These are phyloP conservation scores for Colletes collaris DNA, from an alignment of 2,888 invertebrate species.

Conservation along the genomic window DNA sequence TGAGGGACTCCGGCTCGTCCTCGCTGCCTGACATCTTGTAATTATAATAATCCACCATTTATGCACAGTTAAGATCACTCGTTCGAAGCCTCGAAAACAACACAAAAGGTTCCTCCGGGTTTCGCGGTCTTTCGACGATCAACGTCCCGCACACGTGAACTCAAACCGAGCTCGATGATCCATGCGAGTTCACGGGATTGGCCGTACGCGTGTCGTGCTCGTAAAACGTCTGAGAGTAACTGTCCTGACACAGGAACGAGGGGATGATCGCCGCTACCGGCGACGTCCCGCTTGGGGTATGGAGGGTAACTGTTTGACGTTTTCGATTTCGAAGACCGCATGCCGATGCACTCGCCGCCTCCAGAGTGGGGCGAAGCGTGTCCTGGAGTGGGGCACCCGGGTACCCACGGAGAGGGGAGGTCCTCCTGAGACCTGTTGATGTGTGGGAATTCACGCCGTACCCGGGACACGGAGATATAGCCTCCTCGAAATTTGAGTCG, in stretches of 20 bases:
- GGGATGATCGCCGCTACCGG: constrained; percentile 52
- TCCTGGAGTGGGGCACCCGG: constrained; percentile 70
- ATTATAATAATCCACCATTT: constrained; percentile 81
- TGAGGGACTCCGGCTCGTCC: constrained; percentile 83
- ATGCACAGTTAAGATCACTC: constrained; percentile 45
- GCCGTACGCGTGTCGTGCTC: neutral
- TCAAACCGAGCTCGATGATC: neutral
- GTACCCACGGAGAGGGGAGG: constrained; percentile 71
- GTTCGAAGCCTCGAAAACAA: neutral
- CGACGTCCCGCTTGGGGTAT: constrained; percentile 72
- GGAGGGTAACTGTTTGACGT: constrained; percentile 83
- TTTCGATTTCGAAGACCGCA: constrained; percentile 81
- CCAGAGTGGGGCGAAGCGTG: constrained; percentile 66
- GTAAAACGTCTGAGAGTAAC: neutral
- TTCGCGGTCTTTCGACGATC: neutral
- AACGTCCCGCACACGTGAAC: constrained; percentile 12
- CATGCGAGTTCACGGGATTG: neutral
- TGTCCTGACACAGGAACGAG: neutral
- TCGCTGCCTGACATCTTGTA: constrained; percentile 82
- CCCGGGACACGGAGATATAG: constrained; percentile 56
- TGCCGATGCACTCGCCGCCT: constrained; percentile 79
- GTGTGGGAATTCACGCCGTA: constrained; percentile 82
- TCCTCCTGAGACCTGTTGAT: constrained; percentile 82
- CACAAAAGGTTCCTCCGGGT: neutral
- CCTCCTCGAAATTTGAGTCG: constrained; percentile 59